Conservation (phyloP, 2,888 invertebrate species). For the Rhagophthalmus giganteus region DNA sequence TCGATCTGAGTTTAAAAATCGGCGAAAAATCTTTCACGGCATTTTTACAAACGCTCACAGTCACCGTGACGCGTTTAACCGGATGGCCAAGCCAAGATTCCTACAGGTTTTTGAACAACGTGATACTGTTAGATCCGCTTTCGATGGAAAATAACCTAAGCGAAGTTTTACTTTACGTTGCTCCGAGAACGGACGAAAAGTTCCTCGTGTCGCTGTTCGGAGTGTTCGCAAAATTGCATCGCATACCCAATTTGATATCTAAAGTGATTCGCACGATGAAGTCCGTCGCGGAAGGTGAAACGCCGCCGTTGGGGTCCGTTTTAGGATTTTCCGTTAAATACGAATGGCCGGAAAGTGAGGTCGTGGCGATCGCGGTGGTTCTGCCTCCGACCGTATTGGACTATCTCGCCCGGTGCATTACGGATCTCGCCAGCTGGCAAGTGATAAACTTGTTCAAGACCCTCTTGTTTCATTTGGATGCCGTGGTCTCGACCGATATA, state of each 20-base stretch:
- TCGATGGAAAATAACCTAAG: too few relatives aligned
- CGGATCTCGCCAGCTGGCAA: slow-evolving; percentile 47
- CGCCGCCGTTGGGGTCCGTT: not conserved
- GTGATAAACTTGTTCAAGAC: slow-evolving; percentile 50
- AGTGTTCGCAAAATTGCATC: slow-evolving; percentile 48
- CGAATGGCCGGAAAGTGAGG: not conserved
- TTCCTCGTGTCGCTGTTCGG: slow-evolving; percentile 45
- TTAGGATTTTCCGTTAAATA: slow-evolving; percentile 1
- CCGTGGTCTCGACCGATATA: slow-evolving; percentile 36
- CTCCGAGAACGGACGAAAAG: too few relatives aligned
- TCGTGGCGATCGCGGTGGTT: not conserved
- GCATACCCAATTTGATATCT: slow-evolving; percentile 48
- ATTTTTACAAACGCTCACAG: too few relatives aligned
- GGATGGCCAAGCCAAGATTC: too few relatives aligned
- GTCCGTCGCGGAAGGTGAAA: slow-evolving; percentile 31
- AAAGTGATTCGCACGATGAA: slow-evolving; percentile 46
- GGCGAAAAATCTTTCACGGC: too few relatives aligned
- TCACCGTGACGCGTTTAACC: too few relatives aligned
- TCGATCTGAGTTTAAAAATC: too few relatives aligned
- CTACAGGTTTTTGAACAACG: too few relatives aligned
- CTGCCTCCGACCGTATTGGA: slow-evolving; percentile 44
- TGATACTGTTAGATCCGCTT: too few relatives aligned
- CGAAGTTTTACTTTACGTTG: too few relatives aligned
- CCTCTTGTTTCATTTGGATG: slow-evolving; percentile 44
- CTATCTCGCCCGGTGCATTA: slow-evolving; percentile 44